phyloP scores from a whole-genome alignment of 2,888 invertebrate genomes.

The Furcula furcula region DNA sequence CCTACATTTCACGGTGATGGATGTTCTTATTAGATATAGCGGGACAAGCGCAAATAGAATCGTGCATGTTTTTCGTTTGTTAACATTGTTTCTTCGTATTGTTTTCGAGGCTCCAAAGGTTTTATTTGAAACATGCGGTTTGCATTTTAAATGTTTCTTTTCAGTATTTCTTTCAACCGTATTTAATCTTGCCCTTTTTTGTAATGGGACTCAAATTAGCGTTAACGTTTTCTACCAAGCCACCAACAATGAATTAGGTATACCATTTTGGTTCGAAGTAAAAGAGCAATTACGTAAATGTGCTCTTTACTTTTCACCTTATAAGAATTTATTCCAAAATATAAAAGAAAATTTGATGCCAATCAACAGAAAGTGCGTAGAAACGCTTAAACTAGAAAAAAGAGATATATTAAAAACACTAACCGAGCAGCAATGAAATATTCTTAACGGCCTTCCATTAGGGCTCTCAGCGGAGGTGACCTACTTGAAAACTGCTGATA shows the following conservation, averaged over 20 bases:
- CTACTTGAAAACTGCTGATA: conserved; percentile 20
- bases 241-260: no score
- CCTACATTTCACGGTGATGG: conserved; percentile 10
- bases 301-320: no score
- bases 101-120: conserved; percentile 30
- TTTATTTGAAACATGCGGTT: conserved; percentile 35
- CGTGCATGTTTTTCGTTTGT: conserved; percentile 33
- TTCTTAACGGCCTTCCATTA: conserved; percentile 12
- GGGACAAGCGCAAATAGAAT: conserved; percentile 34
- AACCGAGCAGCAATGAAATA: conserved; percentile 6
- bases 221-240: no score
- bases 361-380: neutral
- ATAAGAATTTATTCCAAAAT: no score
- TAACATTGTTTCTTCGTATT: conserved; percentile 33
- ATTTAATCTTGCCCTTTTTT: neutral
- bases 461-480: conserved; percentile 21
- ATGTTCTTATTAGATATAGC: conserved; percentile 36
- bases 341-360: neutral
- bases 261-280: no score
- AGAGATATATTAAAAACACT: conserved; percentile 4
- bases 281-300: no score
- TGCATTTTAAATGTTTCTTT: conserved; percentile 33
- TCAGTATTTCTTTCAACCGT: no score
- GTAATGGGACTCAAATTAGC: no score
- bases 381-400: neutral